Conservation (phyloP, 2,888 invertebrate species). For the Dorcus parallelipipedus region DNA sequence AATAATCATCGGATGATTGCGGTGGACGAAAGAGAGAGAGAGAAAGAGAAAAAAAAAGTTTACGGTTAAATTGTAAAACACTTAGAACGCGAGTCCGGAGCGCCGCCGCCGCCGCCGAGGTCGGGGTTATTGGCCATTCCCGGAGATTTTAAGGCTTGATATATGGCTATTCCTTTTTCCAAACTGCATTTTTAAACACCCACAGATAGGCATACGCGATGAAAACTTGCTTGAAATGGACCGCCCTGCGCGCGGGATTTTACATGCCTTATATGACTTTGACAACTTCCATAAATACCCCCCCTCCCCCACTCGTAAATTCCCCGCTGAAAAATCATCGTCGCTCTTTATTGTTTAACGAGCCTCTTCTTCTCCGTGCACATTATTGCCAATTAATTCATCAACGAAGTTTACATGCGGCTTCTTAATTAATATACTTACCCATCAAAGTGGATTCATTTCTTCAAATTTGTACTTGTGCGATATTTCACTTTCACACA, state of each 20-base stretch:
- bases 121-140: slow-evolving; percentile 34
- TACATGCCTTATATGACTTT: slow-evolving; percentile 26
- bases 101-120: slow-evolving; percentile 12
- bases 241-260: slow-evolving; percentile 23
- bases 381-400: background rate
- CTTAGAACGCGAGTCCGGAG: slow-evolving; percentile 6
- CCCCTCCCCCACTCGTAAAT: slow-evolving; percentile 11
- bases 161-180: slow-evolving; percentile 34
- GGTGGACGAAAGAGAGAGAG: too few relatives aligned
- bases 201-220: slow-evolving; percentile 32
- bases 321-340: slow-evolving; percentile 17
- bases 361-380: slow-evolving; percentile 8
- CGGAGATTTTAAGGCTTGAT: slow-evolving; percentile 36
- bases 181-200: slow-evolving; percentile 37
- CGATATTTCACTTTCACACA: too few relatives aligned
- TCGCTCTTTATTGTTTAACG: slow-evolving; percentile 12
- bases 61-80: background rate
- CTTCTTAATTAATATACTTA: too few relatives aligned
- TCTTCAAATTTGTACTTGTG: too few relatives aligned
- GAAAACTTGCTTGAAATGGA: slow-evolving; percentile 23
- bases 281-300: slow-evolving; percentile 26
- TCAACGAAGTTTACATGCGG: too few relatives aligned
- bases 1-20: too few relatives aligned
- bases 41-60: background rate
- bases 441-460: too few relatives aligned